phyloP scores from a whole-genome alignment of 2,797 vertebrate genomes.

The Micromesistius poutassou region DNA sequence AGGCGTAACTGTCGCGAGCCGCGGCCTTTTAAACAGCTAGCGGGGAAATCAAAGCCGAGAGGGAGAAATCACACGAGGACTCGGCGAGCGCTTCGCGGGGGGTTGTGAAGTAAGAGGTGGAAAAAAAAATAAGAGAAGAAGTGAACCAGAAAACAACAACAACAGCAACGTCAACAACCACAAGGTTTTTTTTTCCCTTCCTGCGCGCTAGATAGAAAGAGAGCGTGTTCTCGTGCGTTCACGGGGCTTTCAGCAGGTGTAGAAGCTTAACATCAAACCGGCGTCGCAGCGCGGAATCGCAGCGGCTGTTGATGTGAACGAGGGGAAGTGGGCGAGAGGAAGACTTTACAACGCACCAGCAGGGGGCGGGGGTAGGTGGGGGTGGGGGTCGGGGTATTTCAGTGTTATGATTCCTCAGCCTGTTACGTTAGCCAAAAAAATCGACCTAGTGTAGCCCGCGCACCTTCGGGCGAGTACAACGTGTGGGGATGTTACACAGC shows the following conservation, averaged over 20 bases:
- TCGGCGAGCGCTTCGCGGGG: no score
- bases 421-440: conserved; percentile 47
- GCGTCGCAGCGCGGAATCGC: conserved; percentile 43
- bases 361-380: neutral
- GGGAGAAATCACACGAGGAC: no score
- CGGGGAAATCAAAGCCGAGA: no score
- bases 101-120: no score
- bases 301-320: conserved; percentile 47
- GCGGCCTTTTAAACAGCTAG: no score
- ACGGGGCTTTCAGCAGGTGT: conserved; percentile 44
- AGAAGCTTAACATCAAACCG: conserved; percentile 49
- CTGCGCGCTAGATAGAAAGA: conserved; percentile 13
- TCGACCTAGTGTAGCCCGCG: conserved; percentile 22
- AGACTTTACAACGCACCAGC: conserved; percentile 41
- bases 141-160: no score
- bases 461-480: conserved; percentile 55
- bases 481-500: conserved; percentile 26
- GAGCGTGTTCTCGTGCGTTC: neutral
- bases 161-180: no score
- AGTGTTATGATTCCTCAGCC: conserved; percentile 36
- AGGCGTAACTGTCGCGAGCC: no score
- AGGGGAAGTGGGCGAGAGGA: conserved; percentile 50
- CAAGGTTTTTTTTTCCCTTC: no score
- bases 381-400: conserved; percentile 62
- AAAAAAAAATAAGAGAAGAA: no score